Evolutionary conservation across 2,113 vertebrate genomes (phyloP).

Genomic region (Oncorhynchus tshawytscha): DNA sequence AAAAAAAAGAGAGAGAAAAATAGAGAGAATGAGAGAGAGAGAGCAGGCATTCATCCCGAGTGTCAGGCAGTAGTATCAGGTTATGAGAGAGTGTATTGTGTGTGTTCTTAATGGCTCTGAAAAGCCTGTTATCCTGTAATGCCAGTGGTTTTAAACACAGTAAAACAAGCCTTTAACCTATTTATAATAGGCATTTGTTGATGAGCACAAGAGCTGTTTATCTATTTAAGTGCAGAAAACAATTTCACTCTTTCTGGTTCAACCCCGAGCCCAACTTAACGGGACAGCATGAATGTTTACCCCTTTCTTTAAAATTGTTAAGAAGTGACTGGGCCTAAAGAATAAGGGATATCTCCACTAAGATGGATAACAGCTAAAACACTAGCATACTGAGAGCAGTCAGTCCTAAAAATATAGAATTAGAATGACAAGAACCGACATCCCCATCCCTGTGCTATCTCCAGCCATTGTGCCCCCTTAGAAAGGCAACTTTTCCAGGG

Average conservation of each 20-base stretch:
- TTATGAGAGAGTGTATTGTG: constrained; percentile 55
- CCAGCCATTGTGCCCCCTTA: too few relatives aligned
- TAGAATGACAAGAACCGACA: too few relatives aligned
- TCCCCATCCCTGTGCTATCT: constrained; percentile 20
- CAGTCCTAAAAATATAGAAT: too few relatives aligned
- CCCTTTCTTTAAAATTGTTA: too few relatives aligned
- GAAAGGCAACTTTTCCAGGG: too few relatives aligned
- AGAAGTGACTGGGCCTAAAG: constrained; percentile 52
- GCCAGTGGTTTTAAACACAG: constrained; percentile 39
- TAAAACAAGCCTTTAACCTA: neutral
- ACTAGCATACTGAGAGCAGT: too few relatives aligned
- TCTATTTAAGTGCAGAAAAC: constrained; percentile 39
- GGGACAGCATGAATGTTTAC: neutral
- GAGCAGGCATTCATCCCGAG: constrained; percentile 58
- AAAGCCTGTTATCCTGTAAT: constrained; percentile 57
- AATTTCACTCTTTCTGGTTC: too few relatives aligned
- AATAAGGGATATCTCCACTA: too few relatives aligned
- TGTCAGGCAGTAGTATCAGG: constrained; percentile 49
- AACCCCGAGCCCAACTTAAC: neutral
- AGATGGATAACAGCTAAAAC: too few relatives aligned
- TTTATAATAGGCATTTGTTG: constrained; percentile 21
- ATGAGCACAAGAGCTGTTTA: constrained; percentile 58
- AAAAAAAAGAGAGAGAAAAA: neutral
- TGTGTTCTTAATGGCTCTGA: constrained; percentile 42
- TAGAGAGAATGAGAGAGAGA: constrained; percentile 17